Evolutionary conservation across 2,888 invertebrate genomes (phyloP), one percentile per base, ranked within the genome.

Genomic region (Ectobius pallidus): DNA sequence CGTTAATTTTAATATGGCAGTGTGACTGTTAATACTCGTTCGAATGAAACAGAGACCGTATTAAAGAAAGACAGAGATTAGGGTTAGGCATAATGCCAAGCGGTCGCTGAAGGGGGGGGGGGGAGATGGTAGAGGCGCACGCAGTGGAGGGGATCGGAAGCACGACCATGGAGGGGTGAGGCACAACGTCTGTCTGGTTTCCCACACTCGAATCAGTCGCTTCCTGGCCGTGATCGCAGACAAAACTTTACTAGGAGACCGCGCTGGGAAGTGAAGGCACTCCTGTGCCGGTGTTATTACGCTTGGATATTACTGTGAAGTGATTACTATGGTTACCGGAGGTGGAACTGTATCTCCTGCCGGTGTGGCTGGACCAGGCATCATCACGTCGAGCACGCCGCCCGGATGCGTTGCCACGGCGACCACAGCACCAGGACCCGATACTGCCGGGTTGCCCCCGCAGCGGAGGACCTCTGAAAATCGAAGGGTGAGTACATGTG

Each of bases 401-500:
- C 6, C 49, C 18, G 65, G 42, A 3, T 65, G 65, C 14, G 16
- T 65, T 3, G 16, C 32, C 25, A 63, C 71, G 3, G 49, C 71
- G 16, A 71, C 71, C 32, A 42, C 70, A 4, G 42, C 46, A 32
- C 68, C 68, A 7, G 61, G 39, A 1, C 49, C 71, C 16, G 71
- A 71, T 9, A 34, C 71, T 11, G 71, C 71, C n/a, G 71, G 62
- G 1, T 18, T 62, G 2, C 71, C 63, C 20, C 65, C 71, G 11
- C 62, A 61, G 22, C n/a, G 71, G n/a, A 62, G 71, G 25, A 22
- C 65, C 14, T 63, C 20, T 44, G 71, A 71, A 32, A 71, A 71
- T 18, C n/a, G 71, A 71, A 42, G 71, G 63, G 71, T 71, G 34
- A 63, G 71, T 39, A n/a, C n/a, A n/a, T n/a, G n/a, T n/a, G n/a